A percentile compares a stretch with the other conserved stretches of the same genome.
phyloP scores from a whole-genome alignment of 2,888 invertebrate genomes.

The Eubasilissa splendida region DNA sequence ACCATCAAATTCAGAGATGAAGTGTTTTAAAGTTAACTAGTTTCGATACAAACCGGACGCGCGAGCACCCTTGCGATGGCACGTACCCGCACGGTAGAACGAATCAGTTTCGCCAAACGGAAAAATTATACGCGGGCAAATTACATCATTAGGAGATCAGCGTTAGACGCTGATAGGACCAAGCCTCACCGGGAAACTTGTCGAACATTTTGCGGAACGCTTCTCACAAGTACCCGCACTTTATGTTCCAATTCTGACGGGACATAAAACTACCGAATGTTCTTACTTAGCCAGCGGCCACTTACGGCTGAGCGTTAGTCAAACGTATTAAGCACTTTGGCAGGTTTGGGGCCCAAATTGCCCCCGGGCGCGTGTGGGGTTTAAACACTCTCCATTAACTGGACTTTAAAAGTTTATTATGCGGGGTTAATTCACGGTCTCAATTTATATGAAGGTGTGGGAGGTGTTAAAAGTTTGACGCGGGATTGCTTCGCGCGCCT shows the following conservation, averaged over 20 bases:
- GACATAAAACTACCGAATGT: conserved; percentile 54
- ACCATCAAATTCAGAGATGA: too few species aligned
- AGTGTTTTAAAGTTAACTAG: too few species aligned
- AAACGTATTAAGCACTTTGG: conserved; percentile 50
- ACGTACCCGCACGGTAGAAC: conserved; percentile 1
- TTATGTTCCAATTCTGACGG: conserved; percentile 57
- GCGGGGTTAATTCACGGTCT: conserved; percentile 31
- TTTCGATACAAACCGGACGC: too few species aligned
- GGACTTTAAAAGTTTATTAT: conserved; percentile 47
- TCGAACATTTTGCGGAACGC: conserved; percentile 12
- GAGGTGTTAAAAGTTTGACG: conserved; percentile 42
- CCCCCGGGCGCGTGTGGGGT: conserved; percentile 43
- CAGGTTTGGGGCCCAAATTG: conserved; percentile 43
- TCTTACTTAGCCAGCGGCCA: conserved; percentile 51
- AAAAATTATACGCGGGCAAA: conserved; percentile 68
- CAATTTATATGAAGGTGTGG: conserved; percentile 31
- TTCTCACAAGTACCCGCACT: conserved; percentile 40
- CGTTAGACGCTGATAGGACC: conserved; percentile 39
- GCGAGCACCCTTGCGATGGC: too few species aligned
- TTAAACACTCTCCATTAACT: conserved; percentile 44
- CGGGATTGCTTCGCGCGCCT: conserved; percentile 7
- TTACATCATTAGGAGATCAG: conserved; percentile 65
- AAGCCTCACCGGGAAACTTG: conserved; percentile 17
- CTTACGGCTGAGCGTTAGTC: conserved; percentile 53
- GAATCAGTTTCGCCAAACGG: conserved; percentile 61